Evolutionary conservation across 2,113 vertebrate genomes (phyloP).

Genomic region (Larimichthys crocea): DNA sequence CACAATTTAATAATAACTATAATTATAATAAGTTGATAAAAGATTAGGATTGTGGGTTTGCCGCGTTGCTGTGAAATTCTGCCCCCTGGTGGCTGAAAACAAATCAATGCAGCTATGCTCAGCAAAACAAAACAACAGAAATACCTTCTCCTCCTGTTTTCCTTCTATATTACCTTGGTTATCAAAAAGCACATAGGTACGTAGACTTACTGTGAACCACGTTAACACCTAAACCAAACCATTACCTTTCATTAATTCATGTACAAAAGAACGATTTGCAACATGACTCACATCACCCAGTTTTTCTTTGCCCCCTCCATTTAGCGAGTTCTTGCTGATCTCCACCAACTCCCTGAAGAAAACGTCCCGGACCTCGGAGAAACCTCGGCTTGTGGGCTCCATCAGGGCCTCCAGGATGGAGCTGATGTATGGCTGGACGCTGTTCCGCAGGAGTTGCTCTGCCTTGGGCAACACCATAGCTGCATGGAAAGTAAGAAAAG

Average conservation of each 20-base stretch:
- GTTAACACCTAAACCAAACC: not conserved
- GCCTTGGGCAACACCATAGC: conserved; percentile 92
- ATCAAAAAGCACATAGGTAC: not conserved
- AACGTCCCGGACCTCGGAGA: conserved; percentile 92
- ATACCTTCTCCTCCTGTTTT: not conserved
- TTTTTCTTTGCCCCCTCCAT: conserved; percentile 90
- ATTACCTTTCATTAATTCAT: not conserved
- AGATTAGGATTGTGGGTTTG: not conserved
- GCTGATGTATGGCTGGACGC: conserved; percentile 92
- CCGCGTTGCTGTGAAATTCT: not conserved
- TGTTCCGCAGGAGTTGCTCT: conserved; percentile 90
- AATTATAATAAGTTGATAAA: not conserved
- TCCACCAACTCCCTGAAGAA: conserved; percentile 96
- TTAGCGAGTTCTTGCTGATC: conserved; percentile 94
- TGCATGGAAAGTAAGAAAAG: conserved; percentile 56
- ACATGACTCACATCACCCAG: conserved; percentile 89
- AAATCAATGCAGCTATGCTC: not conserved
- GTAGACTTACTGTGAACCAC: not conserved
- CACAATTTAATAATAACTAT: too few relatives aligned
- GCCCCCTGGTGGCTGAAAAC: not conserved
- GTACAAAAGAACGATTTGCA: not conserved
- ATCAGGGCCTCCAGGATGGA: conserved; percentile 98
- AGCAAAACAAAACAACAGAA: too few relatives aligned
- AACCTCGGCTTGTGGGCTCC: conserved; percentile 96
- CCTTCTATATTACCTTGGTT: not conserved